These are phyloP conservation scores for Salpingus planirostris DNA, from an alignment of 2,888 invertebrate species.

Conservation along the genomic window DNA sequence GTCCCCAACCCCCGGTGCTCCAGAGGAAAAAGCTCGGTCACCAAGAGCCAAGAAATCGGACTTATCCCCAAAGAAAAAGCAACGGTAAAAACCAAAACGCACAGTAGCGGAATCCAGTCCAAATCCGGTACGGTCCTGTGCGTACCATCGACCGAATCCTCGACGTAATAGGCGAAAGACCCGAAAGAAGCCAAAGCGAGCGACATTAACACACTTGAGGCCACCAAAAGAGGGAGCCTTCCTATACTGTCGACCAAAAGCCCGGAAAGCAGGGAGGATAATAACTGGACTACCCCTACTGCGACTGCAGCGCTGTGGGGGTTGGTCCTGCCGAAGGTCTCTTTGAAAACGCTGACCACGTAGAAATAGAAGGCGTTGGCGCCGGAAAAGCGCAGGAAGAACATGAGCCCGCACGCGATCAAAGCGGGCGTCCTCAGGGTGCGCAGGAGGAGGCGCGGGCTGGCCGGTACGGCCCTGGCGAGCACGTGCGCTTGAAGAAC, in stretches of 20 bases:
- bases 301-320: constrained; percentile 79
- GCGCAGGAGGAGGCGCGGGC: constrained; percentile 28
- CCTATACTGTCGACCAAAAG: constrained; percentile 81
- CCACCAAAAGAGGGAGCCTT: constrained; percentile 70
- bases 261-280: constrained; percentile 75
- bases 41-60: constrained; percentile 78
- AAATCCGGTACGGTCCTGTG: constrained; percentile 45
- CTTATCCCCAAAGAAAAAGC: constrained; percentile 83
- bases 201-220: constrained; percentile 77
- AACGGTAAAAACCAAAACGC: constrained; percentile 74
- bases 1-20: constrained; percentile 81
- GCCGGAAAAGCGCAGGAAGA: constrained; percentile 79
- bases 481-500: constrained; percentile 61
- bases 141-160: constrained; percentile 59
- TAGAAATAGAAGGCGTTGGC: constrained; percentile 80
- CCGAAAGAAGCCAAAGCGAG: constrained; percentile 80
- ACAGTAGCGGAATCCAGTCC: constrained; percentile 76
- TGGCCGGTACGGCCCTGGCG: constrained; percentile 34
- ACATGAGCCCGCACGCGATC: constrained; percentile 79
- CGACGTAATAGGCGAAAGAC: constrained; percentile 74
- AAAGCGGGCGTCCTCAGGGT: constrained; percentile 61
- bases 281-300: constrained; percentile 73
- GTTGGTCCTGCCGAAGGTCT: constrained; percentile 73
- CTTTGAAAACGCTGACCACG: constrained; percentile 77
- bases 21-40: constrained; percentile 74